Evolutionary conservation across 2,797 vertebrate genomes (phyloP).

Genomic region (Alfaro cultratus): DNA sequence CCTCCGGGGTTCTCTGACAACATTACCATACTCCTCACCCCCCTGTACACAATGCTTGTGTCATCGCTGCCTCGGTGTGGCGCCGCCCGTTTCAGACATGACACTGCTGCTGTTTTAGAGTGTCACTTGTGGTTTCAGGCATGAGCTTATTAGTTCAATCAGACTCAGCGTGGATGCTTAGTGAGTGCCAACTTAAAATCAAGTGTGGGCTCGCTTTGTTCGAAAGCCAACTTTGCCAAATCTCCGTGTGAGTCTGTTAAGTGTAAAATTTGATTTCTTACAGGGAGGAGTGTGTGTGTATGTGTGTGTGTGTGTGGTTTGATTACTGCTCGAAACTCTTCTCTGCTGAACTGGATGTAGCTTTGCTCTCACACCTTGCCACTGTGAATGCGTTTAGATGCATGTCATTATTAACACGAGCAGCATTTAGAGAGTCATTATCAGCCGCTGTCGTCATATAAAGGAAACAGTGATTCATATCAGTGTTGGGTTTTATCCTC

Average conservation of each 20-base stretch:
- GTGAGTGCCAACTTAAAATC: constrained; percentile 71
- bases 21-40: constrained; percentile 77
- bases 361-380: background rate
- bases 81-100: constrained; percentile 62
- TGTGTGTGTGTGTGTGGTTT: background rate
- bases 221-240: constrained; percentile 54
- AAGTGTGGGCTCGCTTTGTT: constrained; percentile 42
- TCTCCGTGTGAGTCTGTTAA: constrained; percentile 42
- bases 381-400: background rate
- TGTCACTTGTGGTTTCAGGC: constrained; percentile 76
- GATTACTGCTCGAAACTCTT: background rate
- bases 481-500: background rate
- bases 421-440: background rate
- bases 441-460: background rate
- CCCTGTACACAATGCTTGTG: constrained; percentile 66
- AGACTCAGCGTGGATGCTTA: constrained; percentile 61
- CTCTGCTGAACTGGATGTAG: background rate
- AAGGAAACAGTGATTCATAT: background rate
- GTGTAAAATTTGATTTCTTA: constrained; percentile 53
- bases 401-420: background rate
- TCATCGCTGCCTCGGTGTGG: constrained; percentile 66
- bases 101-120: constrained; percentile 67
- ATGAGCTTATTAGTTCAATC: constrained; percentile 78
- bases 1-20: constrained; percentile 72
- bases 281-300: background rate